Evolutionary conservation across 2,797 vertebrate species (phyloP).

Genomic region (Leptatherina wallacei): DNA sequence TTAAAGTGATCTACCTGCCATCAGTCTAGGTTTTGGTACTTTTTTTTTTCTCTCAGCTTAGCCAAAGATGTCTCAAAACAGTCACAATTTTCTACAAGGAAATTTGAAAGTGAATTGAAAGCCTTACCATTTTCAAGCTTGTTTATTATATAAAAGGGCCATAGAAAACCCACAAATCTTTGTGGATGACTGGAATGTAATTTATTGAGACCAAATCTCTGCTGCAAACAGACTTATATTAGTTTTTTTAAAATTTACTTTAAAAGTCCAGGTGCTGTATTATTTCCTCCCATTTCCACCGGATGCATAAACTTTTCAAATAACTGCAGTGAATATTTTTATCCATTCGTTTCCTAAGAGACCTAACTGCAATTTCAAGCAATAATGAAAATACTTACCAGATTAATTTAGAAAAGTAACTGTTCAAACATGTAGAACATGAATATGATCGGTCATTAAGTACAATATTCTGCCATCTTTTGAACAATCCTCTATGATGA

Average conservation of each 20-base stretch:
- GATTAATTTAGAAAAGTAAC: background rate
- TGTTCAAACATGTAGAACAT: background rate
- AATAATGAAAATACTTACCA: background rate
- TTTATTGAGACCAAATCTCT: slow-evolving; percentile 53
- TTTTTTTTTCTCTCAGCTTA: background rate
- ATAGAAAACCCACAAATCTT: slow-evolving; percentile 36
- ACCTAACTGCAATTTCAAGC: background rate
- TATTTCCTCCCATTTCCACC: slow-evolving; percentile 22
- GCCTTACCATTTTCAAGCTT: slow-evolving; percentile 43
- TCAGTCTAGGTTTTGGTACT: slow-evolving; percentile 25
- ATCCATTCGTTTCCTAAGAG: background rate
- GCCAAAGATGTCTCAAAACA: slow-evolving; percentile 19
- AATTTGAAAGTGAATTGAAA: slow-evolving; percentile 36
- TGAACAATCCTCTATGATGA: background rate
- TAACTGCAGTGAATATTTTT: background rate
- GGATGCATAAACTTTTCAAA: background rate
- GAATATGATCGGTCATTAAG: background rate
- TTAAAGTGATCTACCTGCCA: slow-evolving; percentile 37
- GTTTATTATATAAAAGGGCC: slow-evolving; percentile 44
- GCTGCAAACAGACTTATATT: slow-evolving; percentile 38
- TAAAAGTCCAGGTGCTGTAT: slow-evolving; percentile 29
- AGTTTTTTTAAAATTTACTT: slow-evolving; percentile 37
- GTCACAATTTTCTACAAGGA: slow-evolving; percentile 27
- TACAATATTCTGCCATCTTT: background rate
- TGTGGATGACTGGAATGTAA: slow-evolving; percentile 55